Base-by-base conservation (phyloP, 2,888 invertebrate genomes). In the Prosapia bicincta region DNA sequence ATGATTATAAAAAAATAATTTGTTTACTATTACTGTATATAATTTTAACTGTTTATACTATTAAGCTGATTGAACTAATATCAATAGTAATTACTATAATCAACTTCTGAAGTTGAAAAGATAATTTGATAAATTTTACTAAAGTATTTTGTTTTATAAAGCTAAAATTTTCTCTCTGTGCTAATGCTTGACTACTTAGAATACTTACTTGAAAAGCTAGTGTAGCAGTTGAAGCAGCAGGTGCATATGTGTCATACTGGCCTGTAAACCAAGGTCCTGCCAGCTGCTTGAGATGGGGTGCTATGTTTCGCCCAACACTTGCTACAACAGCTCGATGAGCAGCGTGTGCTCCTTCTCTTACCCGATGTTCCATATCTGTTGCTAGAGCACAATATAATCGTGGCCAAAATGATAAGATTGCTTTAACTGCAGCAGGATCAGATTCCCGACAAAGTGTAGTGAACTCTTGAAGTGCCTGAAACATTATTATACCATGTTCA, bases 261-360 rank as follows among this genome's bases (percentile, higher is more conserved):
- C 94, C 92, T 67, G 92, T 89, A 82, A 97, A 90, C 97, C 97
- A 97, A 3, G 91, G 88, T 0, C 95, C 95, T 83, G 91, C 90
- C 77, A 97, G 83, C 83, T 89, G 90, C 82, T 92, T 92, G 72
- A 98, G 87, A 83, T 90, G 90, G 0, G 94, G 93, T 0, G 96
- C 97, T 78, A 94, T 86, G 80, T 91, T 90, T 26, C 93, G 90
- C 66, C 93, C 92, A 76, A 92, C 91, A 83, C 89, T 89, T 69
- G 85, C 84, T 28, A 92, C 90, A 7, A 94, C 83, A 25, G 89
- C 85, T 28, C 89, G 88, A 83, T 95, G 93, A n/a, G 94, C 93
- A 75, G 88, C 83, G 85, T 94, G 89, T 0, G 92, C 87, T 69
- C 91, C 89, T 84, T 97, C 97, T 70, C 97, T 86, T 0, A 98